These are phyloP conservation scores for Athripsodes cinereus DNA, from an alignment of 2,888 invertebrate species.

Conservation along the genomic window DNA sequence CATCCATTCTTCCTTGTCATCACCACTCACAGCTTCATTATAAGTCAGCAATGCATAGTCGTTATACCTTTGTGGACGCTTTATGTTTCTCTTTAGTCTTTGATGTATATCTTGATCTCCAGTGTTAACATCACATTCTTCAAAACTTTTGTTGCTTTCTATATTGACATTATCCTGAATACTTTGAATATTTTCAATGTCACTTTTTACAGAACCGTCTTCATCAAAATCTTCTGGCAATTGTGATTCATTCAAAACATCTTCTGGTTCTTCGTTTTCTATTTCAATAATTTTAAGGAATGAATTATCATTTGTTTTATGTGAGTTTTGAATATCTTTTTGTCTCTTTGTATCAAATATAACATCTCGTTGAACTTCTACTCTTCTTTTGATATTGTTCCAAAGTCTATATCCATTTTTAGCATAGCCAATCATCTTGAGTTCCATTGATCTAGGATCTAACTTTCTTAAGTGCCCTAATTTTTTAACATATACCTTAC, in stretches of 20 bases:
- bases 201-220: neutral
- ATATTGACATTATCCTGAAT: neutral
- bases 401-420: neutral
- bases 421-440: conserved; percentile 1
- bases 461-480: neutral
- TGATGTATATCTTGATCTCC: neutral
- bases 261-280: neutral
- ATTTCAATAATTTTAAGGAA: neutral
- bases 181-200: neutral
- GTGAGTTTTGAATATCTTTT: neutral
- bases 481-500: neutral
- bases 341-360: neutral
- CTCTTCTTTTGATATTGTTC: neutral
- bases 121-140: neutral
- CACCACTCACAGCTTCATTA: neutral
- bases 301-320: neutral
- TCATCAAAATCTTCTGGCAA: neutral
- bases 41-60: neutral
- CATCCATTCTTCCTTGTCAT: neutral
- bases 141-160: neutral
- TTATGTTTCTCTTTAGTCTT: neutral
- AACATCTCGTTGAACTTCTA: neutral
- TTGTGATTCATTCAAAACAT: neutral
- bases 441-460: neutral
- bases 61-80: neutral